These are phyloP conservation scores for Leptinotarsa tumamoca DNA, from an alignment of 2,888 invertebrate genomes.

Conservation along the genomic window DNA sequence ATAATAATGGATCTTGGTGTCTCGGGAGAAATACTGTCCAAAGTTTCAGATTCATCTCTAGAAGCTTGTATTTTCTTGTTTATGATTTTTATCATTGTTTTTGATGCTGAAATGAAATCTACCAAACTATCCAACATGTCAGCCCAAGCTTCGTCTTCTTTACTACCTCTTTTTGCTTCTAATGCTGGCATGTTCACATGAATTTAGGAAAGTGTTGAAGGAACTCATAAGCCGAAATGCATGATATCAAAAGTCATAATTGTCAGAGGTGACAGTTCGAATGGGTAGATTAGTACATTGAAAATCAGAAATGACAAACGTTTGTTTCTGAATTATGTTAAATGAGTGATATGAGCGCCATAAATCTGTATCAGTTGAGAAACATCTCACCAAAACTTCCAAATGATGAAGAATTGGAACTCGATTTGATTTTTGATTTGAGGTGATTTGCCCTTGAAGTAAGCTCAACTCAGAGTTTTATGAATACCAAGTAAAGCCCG, in stretches of 20 bases:
- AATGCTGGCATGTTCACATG: constrained; percentile 4
- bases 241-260: neutral
- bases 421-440: no score
- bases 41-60: constrained; percentile 18
- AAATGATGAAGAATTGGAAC: no score
- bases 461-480: no score
- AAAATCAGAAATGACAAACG: neutral
- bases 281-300: neutral
- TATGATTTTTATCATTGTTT: constrained; percentile 36
- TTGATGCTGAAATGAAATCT: constrained; percentile 44
- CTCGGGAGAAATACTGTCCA: neutral
- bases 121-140: constrained; percentile 45
- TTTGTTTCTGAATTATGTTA: no score
- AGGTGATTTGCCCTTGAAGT: no score
- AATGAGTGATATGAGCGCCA: no score
- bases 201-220: neutral
- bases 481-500: no score
- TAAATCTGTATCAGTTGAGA: no score
- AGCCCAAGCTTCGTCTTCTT: constrained; percentile 39
- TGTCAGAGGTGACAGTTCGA: neutral
- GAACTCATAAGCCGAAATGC: neutral
- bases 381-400: no score
- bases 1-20: neutral
- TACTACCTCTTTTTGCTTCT: neutral
- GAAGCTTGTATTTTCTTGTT: constrained; percentile 30